phyloP scores from a whole-genome alignment of 2,797 vertebrate species.

The Pygocentrus nattereri region DNA sequence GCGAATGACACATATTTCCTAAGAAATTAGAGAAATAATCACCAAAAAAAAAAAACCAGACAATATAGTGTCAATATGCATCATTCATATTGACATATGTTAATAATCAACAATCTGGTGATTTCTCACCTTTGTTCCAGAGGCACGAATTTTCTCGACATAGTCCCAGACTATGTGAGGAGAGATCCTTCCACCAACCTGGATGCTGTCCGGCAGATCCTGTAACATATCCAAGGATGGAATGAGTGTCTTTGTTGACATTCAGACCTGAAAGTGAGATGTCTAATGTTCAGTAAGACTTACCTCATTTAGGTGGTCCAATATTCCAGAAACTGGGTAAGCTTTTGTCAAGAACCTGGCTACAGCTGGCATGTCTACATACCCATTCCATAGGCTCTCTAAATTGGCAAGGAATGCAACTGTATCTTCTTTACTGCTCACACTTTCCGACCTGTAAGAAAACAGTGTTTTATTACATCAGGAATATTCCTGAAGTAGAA shows the following conservation, averaged over 20 bases:
- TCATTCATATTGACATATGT: background rate
- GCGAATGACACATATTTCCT: slow-evolving; percentile 98
- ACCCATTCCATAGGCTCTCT: slow-evolving; percentile 92
- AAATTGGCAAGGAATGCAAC: slow-evolving; percentile 87
- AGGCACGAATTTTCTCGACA: slow-evolving; percentile 97
- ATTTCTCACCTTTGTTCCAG: slow-evolving; percentile 92
- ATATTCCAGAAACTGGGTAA: slow-evolving; percentile 92
- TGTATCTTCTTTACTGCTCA: slow-evolving; percentile 87
- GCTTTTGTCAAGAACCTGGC: slow-evolving; percentile 95
- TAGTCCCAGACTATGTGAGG: slow-evolving; percentile 99
- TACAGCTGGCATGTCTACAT: slow-evolving; percentile 96
- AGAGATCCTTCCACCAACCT: slow-evolving; percentile 96
- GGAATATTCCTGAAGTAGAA: background rate
- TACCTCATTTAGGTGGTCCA: slow-evolving; percentile 94
- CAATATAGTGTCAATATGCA: background rate
- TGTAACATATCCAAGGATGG: slow-evolving; percentile 58
- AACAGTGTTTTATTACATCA: background rate
- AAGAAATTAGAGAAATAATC: slow-evolving; percentile 8
- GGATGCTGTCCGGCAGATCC: slow-evolving; percentile 97
- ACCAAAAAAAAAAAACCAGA: slow-evolving; percentile 46
- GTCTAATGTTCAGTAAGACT: slow-evolving; percentile 6
- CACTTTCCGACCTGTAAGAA: slow-evolving; percentile 82
- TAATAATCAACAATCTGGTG: background rate
- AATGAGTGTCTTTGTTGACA: background rate
- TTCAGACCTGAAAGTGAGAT: too few relatives aligned